Base-by-base conservation (phyloP, 2,797 vertebrate genomes). In the Microctenopoma lineatum region DNA sequence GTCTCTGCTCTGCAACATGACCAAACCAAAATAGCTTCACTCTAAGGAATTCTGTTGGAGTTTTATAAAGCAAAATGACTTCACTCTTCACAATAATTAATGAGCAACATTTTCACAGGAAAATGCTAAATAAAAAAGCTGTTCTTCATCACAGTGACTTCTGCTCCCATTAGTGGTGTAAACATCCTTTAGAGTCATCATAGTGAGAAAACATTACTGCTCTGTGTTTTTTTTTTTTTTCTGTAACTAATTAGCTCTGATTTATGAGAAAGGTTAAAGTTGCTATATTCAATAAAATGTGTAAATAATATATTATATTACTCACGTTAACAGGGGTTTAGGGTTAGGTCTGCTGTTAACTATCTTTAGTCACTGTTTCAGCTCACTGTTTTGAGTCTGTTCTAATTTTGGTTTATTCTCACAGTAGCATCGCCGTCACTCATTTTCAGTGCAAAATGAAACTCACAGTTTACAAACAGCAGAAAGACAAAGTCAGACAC, bases 11-110 rank as follows among this genome's bases (percentile, higher is more conserved):
- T 62, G 59, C 27, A 68, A 21, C 53, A 56, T 0, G 46, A 59
- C 48, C 56, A 75, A 63, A 71, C 55, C 59, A 68, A 74, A 80
- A 18, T 54, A 16, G 51, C 70, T 73, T 52, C 15, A 66, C 75
- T 71, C 38, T 15, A 11, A 60, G 70, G 55, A 75, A 68, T 59
- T 70, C 44, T 58, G 12, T 63, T 36, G 9, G 44, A 64, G 48
- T 82, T 74, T 70, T 78, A 21, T 10, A 32, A 52, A 39, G 65
- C 10, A 63, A 70, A 48, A 18, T 44, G 45, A 52, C 41, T 39
- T 67, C 16, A 27, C n/a, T 60, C 15, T 46, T 53, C 10, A 25
- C 26, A 66, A 7, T 7, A 4, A 8, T 55, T 61, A 41, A 77
- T 68, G 26, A 61, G 58, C 79, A 27, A 51, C 18, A 61, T 39